phyloP scores from a whole-genome alignment of 2,888 invertebrate genomes.

The Hipparchia sbordonii region DNA sequence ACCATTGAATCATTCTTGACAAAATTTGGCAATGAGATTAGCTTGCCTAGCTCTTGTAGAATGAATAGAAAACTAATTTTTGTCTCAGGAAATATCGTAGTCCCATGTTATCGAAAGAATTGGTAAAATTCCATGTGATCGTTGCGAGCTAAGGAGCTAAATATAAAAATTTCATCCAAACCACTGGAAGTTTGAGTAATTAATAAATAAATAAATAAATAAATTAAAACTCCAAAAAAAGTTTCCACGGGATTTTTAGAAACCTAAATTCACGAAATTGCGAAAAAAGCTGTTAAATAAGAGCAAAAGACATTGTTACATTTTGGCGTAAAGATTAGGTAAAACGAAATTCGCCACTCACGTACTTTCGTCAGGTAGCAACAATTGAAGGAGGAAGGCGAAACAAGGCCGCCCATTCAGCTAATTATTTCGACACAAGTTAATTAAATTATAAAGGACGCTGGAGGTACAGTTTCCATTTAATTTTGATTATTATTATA shows the following conservation, averaged over 20 bases:
- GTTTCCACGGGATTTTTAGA: neutral
- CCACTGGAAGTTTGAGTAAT: no score
- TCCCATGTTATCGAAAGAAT: no score
- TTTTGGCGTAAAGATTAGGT: neutral
- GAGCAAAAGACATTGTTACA: neutral
- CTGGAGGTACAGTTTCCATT: conserved; percentile 23
- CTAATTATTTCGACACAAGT: conserved; percentile 58
- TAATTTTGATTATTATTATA: conserved; percentile 19
- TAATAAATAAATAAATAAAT: no score
- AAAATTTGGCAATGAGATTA: no score
- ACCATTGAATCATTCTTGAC: no score
- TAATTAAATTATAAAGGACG: conserved; percentile 49
- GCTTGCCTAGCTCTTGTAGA: no score
- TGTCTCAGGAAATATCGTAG: no score
- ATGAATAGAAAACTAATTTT: no score
- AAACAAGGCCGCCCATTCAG: conserved; percentile 46
- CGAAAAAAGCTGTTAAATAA: neutral
- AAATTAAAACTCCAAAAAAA: neutral
- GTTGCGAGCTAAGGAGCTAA: no score
- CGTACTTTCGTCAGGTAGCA: conserved; percentile 25
- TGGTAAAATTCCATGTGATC: no score
- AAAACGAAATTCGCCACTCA: conserved; percentile 23
- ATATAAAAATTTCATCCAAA: no score
- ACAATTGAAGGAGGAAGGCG: conserved; percentile 48
- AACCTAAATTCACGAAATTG: neutral